Conservation (phyloP, 2,888 invertebrate species). For the Leptinotarsa haldemani region DNA sequence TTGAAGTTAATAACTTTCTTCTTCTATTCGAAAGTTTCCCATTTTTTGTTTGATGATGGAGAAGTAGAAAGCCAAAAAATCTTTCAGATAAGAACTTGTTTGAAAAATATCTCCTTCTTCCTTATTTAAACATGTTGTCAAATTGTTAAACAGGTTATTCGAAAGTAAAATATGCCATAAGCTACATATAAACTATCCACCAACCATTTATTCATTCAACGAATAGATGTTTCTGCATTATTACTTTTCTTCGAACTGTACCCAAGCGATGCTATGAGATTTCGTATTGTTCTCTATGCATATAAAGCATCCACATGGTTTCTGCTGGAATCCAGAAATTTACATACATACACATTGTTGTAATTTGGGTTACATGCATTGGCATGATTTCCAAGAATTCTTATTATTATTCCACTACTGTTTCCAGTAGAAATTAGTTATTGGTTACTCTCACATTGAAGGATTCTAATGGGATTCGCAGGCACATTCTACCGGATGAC, state of each 20-base stretch:
- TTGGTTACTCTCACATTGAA: not conserved
- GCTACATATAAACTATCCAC: too few relatives aligned
- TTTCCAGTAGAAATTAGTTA: constrained; percentile 1
- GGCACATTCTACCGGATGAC: too few relatives aligned
- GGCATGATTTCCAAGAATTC: constrained; percentile 19
- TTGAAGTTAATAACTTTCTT: too few relatives aligned
- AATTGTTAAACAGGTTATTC: too few relatives aligned
- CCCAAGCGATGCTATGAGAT: not conserved
- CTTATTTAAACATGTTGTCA: too few relatives aligned
- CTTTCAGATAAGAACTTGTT: too few relatives aligned
- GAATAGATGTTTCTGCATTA: not conserved
- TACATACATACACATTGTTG: constrained; percentile 28
- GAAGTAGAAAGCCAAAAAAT: too few relatives aligned
- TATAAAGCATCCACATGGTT: constrained; percentile 26
- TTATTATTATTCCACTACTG: constrained; percentile 10
- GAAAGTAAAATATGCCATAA: too few relatives aligned
- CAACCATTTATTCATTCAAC: not conserved
- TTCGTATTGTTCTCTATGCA: constrained; percentile 24
- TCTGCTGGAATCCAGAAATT: constrained; percentile 25
- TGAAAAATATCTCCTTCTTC: too few relatives aligned
- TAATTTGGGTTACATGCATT: constrained; percentile 6
- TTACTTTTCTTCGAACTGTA: constrained; percentile 9
- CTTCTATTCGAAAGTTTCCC: too few relatives aligned
- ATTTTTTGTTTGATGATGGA: too few relatives aligned
- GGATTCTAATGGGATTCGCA: not conserved